Evolutionary conservation across 64 coral and sea anemone species (phyloP), one percentile per base, ranked within the genome.

Genomic region (Montipora capricornis): DNA sequence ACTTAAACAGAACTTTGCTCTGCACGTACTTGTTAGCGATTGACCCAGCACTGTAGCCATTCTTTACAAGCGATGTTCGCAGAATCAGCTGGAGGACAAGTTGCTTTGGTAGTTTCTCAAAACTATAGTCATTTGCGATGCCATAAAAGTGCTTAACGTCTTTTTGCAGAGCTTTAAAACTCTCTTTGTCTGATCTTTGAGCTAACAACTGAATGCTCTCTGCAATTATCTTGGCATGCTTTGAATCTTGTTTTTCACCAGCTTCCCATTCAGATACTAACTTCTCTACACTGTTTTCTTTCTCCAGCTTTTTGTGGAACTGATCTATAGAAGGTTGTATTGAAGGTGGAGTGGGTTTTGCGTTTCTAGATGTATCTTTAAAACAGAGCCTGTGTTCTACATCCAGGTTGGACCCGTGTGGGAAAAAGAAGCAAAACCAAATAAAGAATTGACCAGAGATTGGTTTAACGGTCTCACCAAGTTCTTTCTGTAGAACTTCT

Each of bases 401-500:
- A 19, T 68, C 45, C 67, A 95, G 88, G 24, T 80, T 76, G 5
- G 29, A n/a, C 3, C 8, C 24, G 4, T 24, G 4, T 44, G 94
- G 89, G 24, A 95, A 95, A 26, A 91, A 92, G 52, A 74, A 92
- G 85, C 89, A 91, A 8, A 95, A 44, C 94, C 94, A 95, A 22
- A 95, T 71, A 51, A 95, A 91, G 76, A 95, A 95, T 19, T 76
- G 85, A 73, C 73, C 82, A 52, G 83, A 47, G 16, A 95, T 80
- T n/a, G 73, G 85, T 6, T 80, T 16, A 6, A 77, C 52, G 11
- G 87, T 94, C 14, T 94, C 93, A 13, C 94, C 90, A 24, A 95
- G 77, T 76, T 95, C 94, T 52, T 95, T 82, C 71, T 82, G 76
- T 9, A 95, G 85, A 19, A 95, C 77, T 16, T 89, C 84, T 14